Conservation (phyloP, 1,140 invertebrate genomes). For the Drosophila suzukii region DNA sequence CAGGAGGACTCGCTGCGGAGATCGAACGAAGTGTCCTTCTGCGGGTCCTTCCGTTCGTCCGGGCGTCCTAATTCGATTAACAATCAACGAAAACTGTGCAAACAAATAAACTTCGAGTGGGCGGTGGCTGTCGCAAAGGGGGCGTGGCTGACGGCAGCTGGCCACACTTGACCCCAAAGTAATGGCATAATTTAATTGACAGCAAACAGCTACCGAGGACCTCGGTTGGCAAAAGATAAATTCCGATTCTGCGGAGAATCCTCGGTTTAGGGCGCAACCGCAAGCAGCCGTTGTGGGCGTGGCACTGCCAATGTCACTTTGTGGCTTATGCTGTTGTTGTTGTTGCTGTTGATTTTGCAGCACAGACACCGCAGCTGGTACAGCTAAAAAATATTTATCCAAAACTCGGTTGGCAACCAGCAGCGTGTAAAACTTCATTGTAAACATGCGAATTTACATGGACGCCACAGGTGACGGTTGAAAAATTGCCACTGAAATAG, state of each 20-base stretch:
- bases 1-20: constrained; percentile 5
- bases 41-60: constrained; percentile 18
- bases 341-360: constrained; percentile 7
- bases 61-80: constrained; percentile 62
- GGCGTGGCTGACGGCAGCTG: constrained; percentile 18
- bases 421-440: constrained; percentile 65
- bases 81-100: constrained; percentile 63
- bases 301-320: constrained; percentile 21
- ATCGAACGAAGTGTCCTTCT: constrained; percentile 14
- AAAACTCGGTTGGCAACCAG: constrained; percentile 46
- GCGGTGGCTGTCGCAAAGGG: neutral
- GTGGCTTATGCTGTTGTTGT: neutral
- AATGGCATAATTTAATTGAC: constrained; percentile 77
- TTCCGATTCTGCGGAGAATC: constrained; percentile 5
- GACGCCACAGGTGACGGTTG: constrained; percentile 52
- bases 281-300: constrained; percentile 39
- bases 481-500: constrained; percentile 35
- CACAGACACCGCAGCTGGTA: constrained; percentile 22
- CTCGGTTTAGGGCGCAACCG: constrained; percentile 20
- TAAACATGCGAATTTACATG: constrained; percentile 71
- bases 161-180: constrained; percentile 55
- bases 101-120: constrained; percentile 48
- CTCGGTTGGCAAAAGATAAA: constrained; percentile 12
- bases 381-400: constrained; percentile 40
- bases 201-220: constrained; percentile 12